Base-by-base conservation (phyloP, 2,113 vertebrate genomes). In the Strix uralensis region DNA sequence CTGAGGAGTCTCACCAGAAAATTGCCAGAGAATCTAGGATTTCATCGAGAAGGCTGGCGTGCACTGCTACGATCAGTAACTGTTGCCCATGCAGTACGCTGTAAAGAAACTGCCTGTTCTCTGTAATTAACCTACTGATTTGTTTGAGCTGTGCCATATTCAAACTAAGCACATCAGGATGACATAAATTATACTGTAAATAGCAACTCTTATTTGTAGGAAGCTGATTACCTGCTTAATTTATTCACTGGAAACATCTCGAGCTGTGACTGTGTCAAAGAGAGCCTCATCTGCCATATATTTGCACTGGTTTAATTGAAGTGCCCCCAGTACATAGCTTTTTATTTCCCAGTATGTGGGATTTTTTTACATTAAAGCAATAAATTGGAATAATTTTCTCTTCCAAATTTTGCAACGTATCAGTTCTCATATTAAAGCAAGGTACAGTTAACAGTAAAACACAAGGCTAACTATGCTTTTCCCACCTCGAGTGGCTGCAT, bases 1-100 rank as follows among this genome's bases (percentile, higher is more conserved):
- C 17, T 32, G 46, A 52, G 32, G 12, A 23, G 10, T 19, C 4
- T 42, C 10, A 14, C 47, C 65, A 38, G 51, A 34, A 70, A 40
- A 25, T 34, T 9, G 19, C 15, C 0, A 13, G 18, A 32, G 40
- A 19, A 36, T 9, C 5, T 2, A 19, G 26, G 38, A 26, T 32
- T 61, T 86, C 32, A 44, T 36, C 19, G 10, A 1, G 22, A 46
- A 44, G 15, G 17, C 27, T 46, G 42, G 21, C 18, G 30, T 1
- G 22, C 0, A 1, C 9, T 55, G 17, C 47, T 38, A 1, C 0
- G 0, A 20, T 19, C 47, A 32, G 7, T 21, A 69, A 40, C 15
- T 29, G 19, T 4, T 47, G 13, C 17, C 40, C 3, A 0, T 13
- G 10, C 29, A 11, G 36, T 11, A 18, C 25, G 2, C 17, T 11